phyloP scores from a whole-genome alignment of 2,888 invertebrate species.

The Geotrupes spiniger region DNA sequence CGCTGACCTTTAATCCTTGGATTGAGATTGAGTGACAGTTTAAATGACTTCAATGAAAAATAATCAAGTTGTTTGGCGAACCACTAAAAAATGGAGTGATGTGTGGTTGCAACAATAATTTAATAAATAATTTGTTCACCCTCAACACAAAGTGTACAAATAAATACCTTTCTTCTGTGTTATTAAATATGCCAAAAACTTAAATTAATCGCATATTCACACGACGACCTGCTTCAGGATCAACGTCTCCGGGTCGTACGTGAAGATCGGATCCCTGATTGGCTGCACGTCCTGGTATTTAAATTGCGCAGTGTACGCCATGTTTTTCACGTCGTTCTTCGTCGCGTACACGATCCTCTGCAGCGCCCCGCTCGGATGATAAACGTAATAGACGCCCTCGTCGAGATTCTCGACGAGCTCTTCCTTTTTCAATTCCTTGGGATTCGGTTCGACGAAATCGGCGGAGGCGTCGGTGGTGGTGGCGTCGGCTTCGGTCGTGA shows the following conservation, averaged over 20 bases:
- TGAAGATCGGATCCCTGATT: constrained; percentile 62
- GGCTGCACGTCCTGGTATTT: constrained; percentile 63
- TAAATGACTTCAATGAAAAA: too few relatives aligned
- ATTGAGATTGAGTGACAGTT: too few relatives aligned
- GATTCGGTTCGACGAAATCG: constrained; percentile 18
- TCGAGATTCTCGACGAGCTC: constrained; percentile 32
- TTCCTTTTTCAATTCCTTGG: constrained; percentile 11
- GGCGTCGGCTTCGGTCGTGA: constrained; percentile 45
- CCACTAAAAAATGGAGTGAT: too few relatives aligned
- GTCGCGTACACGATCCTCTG: constrained; percentile 63
- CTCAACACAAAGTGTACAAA: too few relatives aligned
- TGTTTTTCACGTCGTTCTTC: constrained; percentile 54
- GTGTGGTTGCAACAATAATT: too few relatives aligned
- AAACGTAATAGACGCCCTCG: constrained; percentile 62
- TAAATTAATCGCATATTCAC: too few relatives aligned
- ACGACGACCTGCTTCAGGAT: constrained; percentile 26
- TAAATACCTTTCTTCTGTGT: too few relatives aligned
- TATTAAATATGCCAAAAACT: too few relatives aligned
- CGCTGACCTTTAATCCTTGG: too few relatives aligned
- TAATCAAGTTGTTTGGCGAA: too few relatives aligned
- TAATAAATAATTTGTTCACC: too few relatives aligned
- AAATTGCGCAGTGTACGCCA: constrained; percentile 64
- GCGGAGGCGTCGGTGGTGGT: constrained; percentile 22
- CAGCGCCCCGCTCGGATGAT: constrained; percentile 61
- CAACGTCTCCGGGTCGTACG: constrained; percentile 46